phyloP scores from a whole-genome alignment of 2,888 invertebrate species.

The Drosophila crucigera region DNA sequence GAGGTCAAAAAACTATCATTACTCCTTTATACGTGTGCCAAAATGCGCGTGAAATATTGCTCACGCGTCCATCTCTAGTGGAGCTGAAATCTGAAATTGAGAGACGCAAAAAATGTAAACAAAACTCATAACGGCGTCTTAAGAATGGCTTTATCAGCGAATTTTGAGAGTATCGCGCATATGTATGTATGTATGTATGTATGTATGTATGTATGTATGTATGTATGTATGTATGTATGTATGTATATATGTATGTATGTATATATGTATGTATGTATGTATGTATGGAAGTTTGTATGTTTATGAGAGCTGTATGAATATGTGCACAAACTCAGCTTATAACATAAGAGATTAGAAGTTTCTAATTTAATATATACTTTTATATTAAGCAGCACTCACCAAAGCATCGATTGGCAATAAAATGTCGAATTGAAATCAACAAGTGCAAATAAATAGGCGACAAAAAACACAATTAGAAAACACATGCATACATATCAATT shows the following conservation, averaged over 20 bases:
- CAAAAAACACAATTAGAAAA: background rate
- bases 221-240: too few species aligned
- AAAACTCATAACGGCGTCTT: background rate
- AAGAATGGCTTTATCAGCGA: slow-evolving; percentile 9
- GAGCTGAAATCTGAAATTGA: background rate
- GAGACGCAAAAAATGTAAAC: slow-evolving; percentile 13
- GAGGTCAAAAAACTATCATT: background rate
- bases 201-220: background rate
- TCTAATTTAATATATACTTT: background rate
- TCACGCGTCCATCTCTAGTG: background rate
- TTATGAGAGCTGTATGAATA: background rate
- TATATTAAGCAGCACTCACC: background rate
- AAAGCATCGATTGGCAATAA: background rate
- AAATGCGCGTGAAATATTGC: background rate
- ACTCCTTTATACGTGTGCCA: background rate
- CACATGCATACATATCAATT: background rate
- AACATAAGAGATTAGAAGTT: background rate
- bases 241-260: background rate
- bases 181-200: background rate
- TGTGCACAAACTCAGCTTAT: background rate
- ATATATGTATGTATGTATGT: background rate
- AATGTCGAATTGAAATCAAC: background rate
- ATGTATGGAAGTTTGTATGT: too few species aligned
- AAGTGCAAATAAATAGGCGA: background rate
- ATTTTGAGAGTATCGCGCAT: background rate